A percentile compares a stretch with the other conserved stretches of the same genome.
phyloP scores from a whole-genome alignment of 1,140 invertebrate genomes.

The Listronotus oregonensis region DNA sequence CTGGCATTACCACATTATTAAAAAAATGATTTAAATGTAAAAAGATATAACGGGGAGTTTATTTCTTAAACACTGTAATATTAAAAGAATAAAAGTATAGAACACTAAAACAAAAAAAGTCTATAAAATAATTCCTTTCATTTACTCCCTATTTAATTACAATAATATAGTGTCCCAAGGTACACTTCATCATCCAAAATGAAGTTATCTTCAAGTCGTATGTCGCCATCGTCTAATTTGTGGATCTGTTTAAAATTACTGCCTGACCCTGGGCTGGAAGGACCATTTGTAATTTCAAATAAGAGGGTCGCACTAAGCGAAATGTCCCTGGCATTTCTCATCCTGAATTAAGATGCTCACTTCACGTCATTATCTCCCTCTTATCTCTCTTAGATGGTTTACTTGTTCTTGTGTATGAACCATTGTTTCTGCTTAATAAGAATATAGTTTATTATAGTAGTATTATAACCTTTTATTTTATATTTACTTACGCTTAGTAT shows the following conservation, averaged over 20 bases:
- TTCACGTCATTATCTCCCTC: conserved; percentile 35
- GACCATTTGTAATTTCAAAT: conserved; percentile 32
- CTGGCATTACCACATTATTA: no score
- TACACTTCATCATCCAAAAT: conserved; percentile 24
- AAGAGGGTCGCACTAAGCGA: conserved; percentile 7
- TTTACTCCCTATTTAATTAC: conserved; percentile 18
- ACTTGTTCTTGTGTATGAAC: background rate
- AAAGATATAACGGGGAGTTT: no score
- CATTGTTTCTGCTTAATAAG: conserved; percentile 17
- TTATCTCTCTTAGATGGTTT: conserved; percentile 12
- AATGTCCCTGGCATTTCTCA: conserved; percentile 39
- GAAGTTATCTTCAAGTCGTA: conserved; percentile 33
- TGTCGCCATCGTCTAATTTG: conserved; percentile 31
- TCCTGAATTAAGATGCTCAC: conserved; percentile 37
- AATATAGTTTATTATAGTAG: conserved; percentile 1
- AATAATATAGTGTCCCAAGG: conserved; percentile 21
- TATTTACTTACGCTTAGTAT: background rate
- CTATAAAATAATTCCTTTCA: background rate
- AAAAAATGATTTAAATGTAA: no score
- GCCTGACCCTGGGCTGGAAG: conserved; percentile 31
- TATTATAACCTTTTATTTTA: background rate
- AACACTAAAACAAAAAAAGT: no score
- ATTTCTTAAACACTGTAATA: no score
- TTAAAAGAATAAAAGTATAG: no score
- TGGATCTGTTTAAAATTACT: conserved; percentile 38